These are phyloP conservation scores for Numida meleagris DNA, from an alignment of 2,113 vertebrate species.

Conservation along the genomic window DNA sequence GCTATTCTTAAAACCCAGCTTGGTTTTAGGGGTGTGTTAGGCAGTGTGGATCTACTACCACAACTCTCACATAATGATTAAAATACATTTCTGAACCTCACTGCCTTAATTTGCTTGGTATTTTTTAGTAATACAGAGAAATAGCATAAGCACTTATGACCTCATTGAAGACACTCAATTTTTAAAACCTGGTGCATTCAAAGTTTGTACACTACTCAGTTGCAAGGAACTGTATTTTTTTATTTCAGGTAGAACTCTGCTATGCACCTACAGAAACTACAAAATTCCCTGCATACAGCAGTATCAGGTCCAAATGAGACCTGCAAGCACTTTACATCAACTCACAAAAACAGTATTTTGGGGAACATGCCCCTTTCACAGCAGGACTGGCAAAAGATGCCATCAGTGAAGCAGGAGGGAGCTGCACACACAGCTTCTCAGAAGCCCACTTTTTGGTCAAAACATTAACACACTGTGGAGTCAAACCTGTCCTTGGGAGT, in stretches of 20 bases:
- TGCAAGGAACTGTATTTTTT: slow-evolving; percentile 23
- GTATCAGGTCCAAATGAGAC: not conserved
- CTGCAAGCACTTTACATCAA: not conserved
- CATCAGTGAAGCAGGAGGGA: not conserved
- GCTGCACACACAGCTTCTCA: not conserved
- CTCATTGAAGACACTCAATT: slow-evolving; percentile 48
- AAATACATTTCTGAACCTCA: not conserved
- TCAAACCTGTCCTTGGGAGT: not conserved
- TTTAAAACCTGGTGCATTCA: slow-evolving; percentile 43
- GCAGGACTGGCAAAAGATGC: not conserved
- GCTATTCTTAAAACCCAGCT: not conserved
- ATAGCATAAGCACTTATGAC: slow-evolving; percentile 6
- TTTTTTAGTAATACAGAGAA: not conserved
- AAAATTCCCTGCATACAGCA: not conserved
- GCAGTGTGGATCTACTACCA: not conserved
- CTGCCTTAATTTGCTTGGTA: slow-evolving; percentile 43
- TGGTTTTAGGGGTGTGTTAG: not conserved
- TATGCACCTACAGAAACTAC: not conserved
- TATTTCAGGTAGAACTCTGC: not conserved
- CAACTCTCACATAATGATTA: not conserved
- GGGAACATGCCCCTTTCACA: not conserved
- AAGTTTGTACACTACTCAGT: slow-evolving; percentile 42
- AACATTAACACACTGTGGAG: not conserved
- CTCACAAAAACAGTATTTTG: not conserved
- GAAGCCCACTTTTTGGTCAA: not conserved